Evolutionary conservation across 2,797 vertebrate species (phyloP).

Genomic region (Gymnothorax reevesii): DNA sequence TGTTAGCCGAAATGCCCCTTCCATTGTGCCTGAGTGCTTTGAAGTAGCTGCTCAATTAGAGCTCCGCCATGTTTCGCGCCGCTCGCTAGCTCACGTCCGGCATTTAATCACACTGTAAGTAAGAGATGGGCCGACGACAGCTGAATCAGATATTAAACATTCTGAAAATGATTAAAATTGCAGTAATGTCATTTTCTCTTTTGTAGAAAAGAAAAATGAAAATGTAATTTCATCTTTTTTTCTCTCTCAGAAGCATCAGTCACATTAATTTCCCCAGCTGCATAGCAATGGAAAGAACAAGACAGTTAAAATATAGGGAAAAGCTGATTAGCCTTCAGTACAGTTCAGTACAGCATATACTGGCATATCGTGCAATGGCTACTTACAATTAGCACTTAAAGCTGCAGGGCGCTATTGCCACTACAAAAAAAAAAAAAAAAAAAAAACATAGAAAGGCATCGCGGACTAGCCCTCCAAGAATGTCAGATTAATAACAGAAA

Average conservation of each 20-base stretch:
- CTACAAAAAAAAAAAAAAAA: background rate
- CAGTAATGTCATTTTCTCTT: too few species aligned
- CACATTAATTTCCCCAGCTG: too few species aligned
- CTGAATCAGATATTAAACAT: too few species aligned
- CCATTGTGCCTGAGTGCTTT: background rate
- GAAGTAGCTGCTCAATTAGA: background rate
- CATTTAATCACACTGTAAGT: background rate
- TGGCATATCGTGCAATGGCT: background rate
- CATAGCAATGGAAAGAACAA: too few species aligned
- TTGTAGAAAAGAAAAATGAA: too few species aligned
- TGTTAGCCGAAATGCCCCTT: background rate
- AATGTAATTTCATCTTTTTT: too few species aligned
- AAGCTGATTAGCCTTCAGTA: too few species aligned
- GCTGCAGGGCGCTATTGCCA: background rate
- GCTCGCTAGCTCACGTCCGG: background rate
- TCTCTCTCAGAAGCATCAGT: too few species aligned
- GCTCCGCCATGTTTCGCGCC: background rate
- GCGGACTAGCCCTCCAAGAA: background rate
- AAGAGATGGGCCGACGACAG: background rate
- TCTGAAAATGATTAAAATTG: too few species aligned
- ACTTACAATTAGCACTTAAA: background rate
- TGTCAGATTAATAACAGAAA: background rate
- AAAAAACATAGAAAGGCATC: background rate
- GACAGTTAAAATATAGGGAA: too few species aligned
- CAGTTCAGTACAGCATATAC: too few species aligned